Evolutionary conservation across 2,888 invertebrate species (phyloP).

Genomic region (Hipparchia sbordonii): DNA sequence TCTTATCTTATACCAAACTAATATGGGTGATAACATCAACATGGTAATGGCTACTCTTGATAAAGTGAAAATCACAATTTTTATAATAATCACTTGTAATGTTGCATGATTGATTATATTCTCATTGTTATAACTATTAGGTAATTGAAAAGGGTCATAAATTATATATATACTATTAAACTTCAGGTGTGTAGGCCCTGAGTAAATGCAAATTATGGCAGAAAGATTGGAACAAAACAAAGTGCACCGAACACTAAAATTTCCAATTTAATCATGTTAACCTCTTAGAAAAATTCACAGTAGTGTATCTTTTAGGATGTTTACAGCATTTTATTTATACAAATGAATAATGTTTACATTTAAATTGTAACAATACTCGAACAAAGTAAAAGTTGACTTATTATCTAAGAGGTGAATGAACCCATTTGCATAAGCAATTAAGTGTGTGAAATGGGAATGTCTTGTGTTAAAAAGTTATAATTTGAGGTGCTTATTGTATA

Average conservation of each 20-base stretch:
- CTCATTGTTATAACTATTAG: too few species aligned
- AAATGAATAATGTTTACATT: constrained; percentile 1
- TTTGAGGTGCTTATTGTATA: not conserved
- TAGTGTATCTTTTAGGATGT: not conserved
- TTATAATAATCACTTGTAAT: too few species aligned
- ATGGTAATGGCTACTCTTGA: not conserved
- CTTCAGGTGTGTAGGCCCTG: not conserved
- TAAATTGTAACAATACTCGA: constrained; percentile 13
- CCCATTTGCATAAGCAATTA: constrained; percentile 32
- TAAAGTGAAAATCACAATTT: not conserved
- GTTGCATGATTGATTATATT: too few species aligned
- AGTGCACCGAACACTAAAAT: too few species aligned
- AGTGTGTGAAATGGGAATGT: constrained; percentile 28
- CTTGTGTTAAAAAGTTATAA: constrained; percentile 1
- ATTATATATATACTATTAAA: not conserved
- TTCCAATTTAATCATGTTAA: too few species aligned
- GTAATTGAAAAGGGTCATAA: too few species aligned
- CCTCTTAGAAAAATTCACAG: not conserved
- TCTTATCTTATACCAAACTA: not conserved
- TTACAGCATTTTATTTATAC: not conserved
- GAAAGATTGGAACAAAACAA: not conserved
- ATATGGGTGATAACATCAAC: not conserved
- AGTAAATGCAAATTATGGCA: not conserved
- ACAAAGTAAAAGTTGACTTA: constrained; percentile 31
- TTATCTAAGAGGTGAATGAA: constrained; percentile 35